Percentiles rank a stretch among this genome's conserved stretches.
Conservation (phyloP, 2,113 vertebrate species). For the Gyps fulvus region DNA sequence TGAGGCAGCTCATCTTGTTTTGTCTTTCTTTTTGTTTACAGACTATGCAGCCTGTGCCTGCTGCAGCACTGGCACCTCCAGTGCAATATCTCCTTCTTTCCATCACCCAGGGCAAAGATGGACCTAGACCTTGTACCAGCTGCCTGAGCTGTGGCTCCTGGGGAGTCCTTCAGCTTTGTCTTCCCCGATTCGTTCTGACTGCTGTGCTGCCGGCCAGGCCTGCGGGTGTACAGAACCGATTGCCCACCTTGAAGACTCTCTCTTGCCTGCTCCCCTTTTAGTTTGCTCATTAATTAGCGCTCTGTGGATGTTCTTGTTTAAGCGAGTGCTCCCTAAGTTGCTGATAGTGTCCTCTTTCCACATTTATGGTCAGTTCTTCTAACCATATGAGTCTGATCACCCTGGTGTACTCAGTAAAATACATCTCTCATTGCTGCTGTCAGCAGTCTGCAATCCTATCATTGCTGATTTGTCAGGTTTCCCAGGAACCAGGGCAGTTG, state of each 20-base stretch:
- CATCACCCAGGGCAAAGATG: constrained; percentile 13
- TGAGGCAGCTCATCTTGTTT: constrained; percentile 23
- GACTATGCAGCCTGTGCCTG: neutral
- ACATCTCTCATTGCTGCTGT: neutral
- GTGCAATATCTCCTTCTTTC: neutral
- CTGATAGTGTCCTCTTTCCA: neutral
- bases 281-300: neutral
- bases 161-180: constrained; percentile 25
- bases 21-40: constrained; percentile 42
- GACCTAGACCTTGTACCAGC: constrained; percentile 40
- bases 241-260: constrained; percentile 40
- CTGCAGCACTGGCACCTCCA: neutral
- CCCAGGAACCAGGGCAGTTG: neutral
- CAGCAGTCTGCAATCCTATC: neutral
- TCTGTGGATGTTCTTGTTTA: neutral
- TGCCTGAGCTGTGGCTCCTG: constrained; percentile 46
- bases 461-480: neutral
- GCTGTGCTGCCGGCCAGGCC: constrained; percentile 28
- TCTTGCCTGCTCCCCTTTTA: neutral
- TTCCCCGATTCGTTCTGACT: constrained; percentile 61
- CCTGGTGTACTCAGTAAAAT: neutral
- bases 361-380: neutral
- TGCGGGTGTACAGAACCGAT: neutral
- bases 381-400: neutral
- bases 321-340: neutral